phyloP scores from a whole-genome alignment of 2,888 invertebrate genomes.

The Lepidochitona cinerea region DNA sequence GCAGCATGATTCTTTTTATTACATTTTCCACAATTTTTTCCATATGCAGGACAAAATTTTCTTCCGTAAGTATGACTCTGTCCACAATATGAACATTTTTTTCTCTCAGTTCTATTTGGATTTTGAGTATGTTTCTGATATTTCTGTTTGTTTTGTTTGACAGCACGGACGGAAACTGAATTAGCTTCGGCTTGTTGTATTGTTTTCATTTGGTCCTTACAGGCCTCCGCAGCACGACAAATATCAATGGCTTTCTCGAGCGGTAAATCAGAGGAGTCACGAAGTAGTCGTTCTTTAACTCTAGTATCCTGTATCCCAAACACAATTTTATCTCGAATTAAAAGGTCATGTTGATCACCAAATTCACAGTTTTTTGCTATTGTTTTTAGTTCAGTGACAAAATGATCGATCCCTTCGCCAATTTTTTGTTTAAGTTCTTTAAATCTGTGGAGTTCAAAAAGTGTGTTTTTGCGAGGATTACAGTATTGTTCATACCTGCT shows the following conservation, averaged over 20 bases:
- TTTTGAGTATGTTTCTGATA: background rate
- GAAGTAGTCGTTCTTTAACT: slow-evolving; percentile 17
- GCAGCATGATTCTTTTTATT: slow-evolving; percentile 18
- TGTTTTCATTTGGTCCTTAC: slow-evolving; percentile 12
- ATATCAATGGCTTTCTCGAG: slow-evolving; percentile 19
- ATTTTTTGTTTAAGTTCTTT: slow-evolving; percentile 11
- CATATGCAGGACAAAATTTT: slow-evolving; percentile 26
- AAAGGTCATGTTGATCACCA: slow-evolving; percentile 15
- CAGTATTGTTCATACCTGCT: no score
- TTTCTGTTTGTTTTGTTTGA: background rate
- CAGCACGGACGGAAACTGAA: background rate
- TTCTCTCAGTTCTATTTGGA: no score
- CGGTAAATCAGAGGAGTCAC: slow-evolving; percentile 13
- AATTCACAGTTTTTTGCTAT: slow-evolving; percentile 20
- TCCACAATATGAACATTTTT: slow-evolving; percentile 21
- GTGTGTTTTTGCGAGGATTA: slow-evolving; percentile 22
- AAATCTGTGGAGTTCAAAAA: slow-evolving; percentile 23
- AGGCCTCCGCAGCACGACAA: slow-evolving; percentile 22
- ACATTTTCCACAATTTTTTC: slow-evolving; percentile 16
- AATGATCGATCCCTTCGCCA: slow-evolving; percentile 21
- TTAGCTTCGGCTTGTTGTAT: background rate
- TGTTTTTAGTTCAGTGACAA: slow-evolving; percentile 19
- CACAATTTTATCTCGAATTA: slow-evolving; percentile 20
- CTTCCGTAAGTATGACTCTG: slow-evolving; percentile 5
- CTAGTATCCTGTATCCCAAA: slow-evolving; percentile 10